A percentile compares a stretch with the other conserved stretches of the same genome.
These are phyloP conservation scores for Microcebus lehilahytsara DNA, from an alignment of 2,113 vertebrate species.

Conservation along the genomic window DNA sequence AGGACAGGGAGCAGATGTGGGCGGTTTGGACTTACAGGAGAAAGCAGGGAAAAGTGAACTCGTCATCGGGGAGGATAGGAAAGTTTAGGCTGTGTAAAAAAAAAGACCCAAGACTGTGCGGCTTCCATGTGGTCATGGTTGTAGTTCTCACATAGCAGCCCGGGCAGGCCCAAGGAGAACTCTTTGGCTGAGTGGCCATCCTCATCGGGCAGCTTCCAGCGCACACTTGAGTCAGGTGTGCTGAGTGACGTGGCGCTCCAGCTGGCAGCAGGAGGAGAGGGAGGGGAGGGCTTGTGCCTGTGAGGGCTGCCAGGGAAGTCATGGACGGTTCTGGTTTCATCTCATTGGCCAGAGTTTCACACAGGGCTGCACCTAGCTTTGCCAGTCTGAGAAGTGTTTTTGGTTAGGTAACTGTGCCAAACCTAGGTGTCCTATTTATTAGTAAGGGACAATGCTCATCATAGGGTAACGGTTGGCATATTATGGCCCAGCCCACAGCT, in stretches of 20 bases:
- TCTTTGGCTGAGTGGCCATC: rapidly evolving
- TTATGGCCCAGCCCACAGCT: background rate
- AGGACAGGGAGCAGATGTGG: background rate
- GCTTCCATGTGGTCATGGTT: rapidly evolving
- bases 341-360: background rate
- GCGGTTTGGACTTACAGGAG: background rate
- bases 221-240: rapidly evolving
- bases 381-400: background rate
- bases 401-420: background rate
- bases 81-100: background rate
- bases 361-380: background rate
- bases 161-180: background rate
- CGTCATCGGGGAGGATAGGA: background rate
- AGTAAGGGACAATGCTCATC: rapidly evolving
- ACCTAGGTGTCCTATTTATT: background rate
- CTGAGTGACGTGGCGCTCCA: rapidly evolving
- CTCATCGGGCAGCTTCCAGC: rapidly evolving
- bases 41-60: rapidly evolving
- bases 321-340: no score
- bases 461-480: background rate
- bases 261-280: background rate
- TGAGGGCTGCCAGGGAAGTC: rapidly evolving
- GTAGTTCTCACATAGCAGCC: rapidly evolving
- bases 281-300: rapidly evolving
- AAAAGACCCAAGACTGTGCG: rapidly evolving